Conservation (phyloP, 2,888 invertebrate genomes). For the Spilarctia lutea region DNA sequence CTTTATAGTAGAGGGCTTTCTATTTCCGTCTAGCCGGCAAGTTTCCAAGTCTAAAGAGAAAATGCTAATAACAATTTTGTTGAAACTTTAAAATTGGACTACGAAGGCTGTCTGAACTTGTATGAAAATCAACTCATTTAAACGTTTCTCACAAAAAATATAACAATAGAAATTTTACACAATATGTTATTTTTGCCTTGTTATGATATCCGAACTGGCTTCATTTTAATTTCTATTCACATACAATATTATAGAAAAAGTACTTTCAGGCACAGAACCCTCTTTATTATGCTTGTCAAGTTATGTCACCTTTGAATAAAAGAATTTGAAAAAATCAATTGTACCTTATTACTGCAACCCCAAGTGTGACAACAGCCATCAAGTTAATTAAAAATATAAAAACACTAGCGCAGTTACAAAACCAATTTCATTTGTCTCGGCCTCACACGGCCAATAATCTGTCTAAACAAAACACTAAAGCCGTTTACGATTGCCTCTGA, state of each 20-base stretch:
- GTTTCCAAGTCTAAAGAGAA: neutral
- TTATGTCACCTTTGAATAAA: too few relatives aligned
- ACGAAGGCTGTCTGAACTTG: neutral
- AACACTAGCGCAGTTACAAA: neutral
- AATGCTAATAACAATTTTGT: neutral
- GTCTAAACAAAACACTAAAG: constrained; percentile 65
- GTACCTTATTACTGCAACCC: neutral
- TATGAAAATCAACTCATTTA: neutral
- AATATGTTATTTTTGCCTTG: too few relatives aligned
- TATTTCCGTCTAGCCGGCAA: neutral
- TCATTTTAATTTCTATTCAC: too few relatives aligned
- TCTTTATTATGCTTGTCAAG: too few relatives aligned
- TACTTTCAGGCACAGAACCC: too few relatives aligned
- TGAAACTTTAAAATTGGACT: neutral
- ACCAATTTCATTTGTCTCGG: constrained; percentile 16
- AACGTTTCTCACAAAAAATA: neutral
- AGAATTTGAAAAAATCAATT: too few relatives aligned
- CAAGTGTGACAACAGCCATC: neutral
- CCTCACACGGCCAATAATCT: constrained; percentile 44
- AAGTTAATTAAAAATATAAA: constrained; percentile 4
- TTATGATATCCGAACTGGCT: too few relatives aligned
- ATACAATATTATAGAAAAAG: too few relatives aligned
- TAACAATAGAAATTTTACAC: too few relatives aligned
- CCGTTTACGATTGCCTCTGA: constrained; percentile 69
- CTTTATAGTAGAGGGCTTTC: neutral